Evolutionary conservation across 2,797 vertebrate species (phyloP), one percentile per base, ranked within the genome.

Genomic region (Falco peregrinus): DNA sequence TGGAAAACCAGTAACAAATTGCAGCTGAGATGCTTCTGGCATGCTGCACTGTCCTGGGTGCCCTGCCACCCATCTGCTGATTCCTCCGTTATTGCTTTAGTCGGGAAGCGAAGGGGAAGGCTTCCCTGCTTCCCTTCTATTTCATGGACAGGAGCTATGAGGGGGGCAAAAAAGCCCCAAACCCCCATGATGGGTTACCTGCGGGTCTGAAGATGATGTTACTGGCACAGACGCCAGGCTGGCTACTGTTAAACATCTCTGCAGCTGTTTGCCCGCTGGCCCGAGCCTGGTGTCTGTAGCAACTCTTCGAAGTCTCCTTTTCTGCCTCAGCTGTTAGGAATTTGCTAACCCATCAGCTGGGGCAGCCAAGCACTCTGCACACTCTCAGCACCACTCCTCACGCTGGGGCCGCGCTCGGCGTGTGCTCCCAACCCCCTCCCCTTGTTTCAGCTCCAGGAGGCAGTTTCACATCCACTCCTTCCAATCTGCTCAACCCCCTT

Each of bases 1-100:
- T 96, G 93, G 96, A 96, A 97, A 97, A 93, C 59, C 84, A 93
- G 95, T 87, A 96, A 97, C 97, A 96, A 96, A 96, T 95, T 95
- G 87, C 97, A 97, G 93, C 95, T 96, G 93, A 95, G 87, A 81
- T 64, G 92, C 84, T 93, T 10, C 6, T 91, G 91, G 85, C 74
- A 64, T 50, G 41, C 69, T 86, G 76, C 50, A 9, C 69, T 78
- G 84, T 80, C 82, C 80, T 65, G 93, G 9, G 26, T 43, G 37
- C 70, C 63, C 91, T 53, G 43, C 83, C 84, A 14, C 51, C 2
- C 31, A 50, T 63, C 90, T 57, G 81, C 84, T 56, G 41, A 5
- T 14, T 87, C 67, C 82, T 75, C 35, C 0, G 0, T 16, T 2
- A 7, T 50, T 86, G 79, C 74, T 93, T 35, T 6, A 85, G 56